Evolutionary conservation across 2,113 vertebrate genomes (phyloP).

Genomic region (Aptenodytes patagonicus): DNA sequence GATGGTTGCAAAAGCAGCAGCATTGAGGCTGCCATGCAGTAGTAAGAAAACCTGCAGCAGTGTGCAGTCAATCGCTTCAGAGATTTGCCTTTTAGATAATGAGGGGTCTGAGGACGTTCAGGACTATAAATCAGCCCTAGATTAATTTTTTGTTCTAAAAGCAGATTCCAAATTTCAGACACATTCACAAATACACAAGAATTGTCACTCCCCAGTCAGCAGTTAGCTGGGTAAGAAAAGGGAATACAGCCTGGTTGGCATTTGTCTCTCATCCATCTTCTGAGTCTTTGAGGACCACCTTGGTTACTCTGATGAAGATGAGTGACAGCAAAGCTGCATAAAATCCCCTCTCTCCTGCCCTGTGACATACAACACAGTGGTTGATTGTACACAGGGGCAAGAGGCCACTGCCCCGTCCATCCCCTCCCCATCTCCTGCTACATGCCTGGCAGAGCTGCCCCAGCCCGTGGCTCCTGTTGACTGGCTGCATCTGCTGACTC

Average conservation of each 20-base stretch:
- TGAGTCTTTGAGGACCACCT: not conserved
- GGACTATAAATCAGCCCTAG: not conserved
- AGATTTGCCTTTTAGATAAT: not conserved
- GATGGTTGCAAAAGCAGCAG: not conserved
- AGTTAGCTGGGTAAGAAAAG: not conserved
- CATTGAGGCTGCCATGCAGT: not conserved
- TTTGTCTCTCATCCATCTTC: not conserved
- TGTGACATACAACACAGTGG: not conserved
- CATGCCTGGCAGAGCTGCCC: not conserved
- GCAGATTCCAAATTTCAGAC: not conserved
- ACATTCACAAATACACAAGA: not conserved
- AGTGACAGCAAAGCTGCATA: not conserved
- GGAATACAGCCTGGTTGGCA: not conserved
- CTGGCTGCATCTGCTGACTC: not conserved
- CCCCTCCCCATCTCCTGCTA: not conserved
- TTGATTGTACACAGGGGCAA: not conserved
- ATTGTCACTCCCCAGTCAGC: not conserved
- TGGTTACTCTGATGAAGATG: not conserved
- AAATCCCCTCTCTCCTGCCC: not conserved
- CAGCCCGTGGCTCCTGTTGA: not conserved
- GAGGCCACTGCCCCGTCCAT: not conserved
- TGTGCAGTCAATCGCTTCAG: fast-evolving
- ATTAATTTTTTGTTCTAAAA: not conserved
- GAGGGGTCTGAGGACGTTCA: not conserved
- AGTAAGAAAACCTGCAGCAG: not conserved